Conservation (phyloP, 2,888 invertebrate species). For the Orgyia antiqua region DNA sequence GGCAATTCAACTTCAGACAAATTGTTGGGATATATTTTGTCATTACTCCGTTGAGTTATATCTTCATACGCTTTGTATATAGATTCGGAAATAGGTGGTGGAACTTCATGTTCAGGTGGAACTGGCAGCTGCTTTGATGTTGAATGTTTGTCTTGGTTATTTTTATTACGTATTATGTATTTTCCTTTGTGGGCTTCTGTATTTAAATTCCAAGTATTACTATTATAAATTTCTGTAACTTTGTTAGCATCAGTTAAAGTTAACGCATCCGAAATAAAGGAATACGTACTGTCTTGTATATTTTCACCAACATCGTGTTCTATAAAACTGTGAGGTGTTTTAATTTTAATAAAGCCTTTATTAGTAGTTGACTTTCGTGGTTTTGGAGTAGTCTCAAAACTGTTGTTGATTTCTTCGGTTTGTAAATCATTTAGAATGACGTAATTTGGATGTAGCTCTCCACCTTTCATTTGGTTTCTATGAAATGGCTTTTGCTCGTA, state of each 20-base stretch:
- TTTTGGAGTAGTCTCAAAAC: conserved; percentile 31
- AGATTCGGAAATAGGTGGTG: conserved; percentile 37
- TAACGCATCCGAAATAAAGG: background rate
- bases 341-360: conserved; percentile 34
- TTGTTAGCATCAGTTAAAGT: conserved; percentile 1
- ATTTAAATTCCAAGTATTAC: conserved; percentile 7
- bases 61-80: conserved; percentile 24
- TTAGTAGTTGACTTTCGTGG: conserved; percentile 19
- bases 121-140: conserved; percentile 19
- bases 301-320: conserved; percentile 39
- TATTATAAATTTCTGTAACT: background rate
- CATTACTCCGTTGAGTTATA: conserved; percentile 9
- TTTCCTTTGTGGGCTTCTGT: conserved; percentile 22
- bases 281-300: background rate
- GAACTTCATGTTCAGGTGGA: conserved; percentile 52
- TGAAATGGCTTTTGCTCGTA: conserved; percentile 43
- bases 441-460: conserved; percentile 38
- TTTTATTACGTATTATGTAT: conserved; percentile 25
- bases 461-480: conserved; percentile 44
- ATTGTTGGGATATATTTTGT: conserved; percentile 18
- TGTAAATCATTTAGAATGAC: conserved; percentile 49
- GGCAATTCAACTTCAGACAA: conserved; percentile 47
- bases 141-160: conserved; percentile 8
- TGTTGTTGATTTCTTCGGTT: conserved; percentile 42
- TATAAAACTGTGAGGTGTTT: conserved; percentile 35